phyloP scores from a whole-genome alignment of 1,140 invertebrate species.

The Drosophila truncata region DNA sequence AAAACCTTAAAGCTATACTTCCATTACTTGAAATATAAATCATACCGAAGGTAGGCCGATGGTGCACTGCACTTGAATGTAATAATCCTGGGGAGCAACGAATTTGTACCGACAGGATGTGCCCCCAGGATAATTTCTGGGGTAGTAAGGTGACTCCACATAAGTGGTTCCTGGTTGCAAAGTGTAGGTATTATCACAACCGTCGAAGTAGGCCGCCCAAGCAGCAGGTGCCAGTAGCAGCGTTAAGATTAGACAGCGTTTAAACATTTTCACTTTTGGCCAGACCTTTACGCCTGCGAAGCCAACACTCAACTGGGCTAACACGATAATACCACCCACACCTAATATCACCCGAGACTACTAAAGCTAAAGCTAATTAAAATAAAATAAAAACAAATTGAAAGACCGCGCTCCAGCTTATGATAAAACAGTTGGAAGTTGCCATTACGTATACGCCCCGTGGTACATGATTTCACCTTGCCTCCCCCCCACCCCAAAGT shows the following conservation, averaged over 20 bases:
- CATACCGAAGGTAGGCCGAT: slow-evolving; percentile 66
- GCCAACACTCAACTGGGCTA: slow-evolving; percentile 58
- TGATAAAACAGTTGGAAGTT: slow-evolving; percentile 35
- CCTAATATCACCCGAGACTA: slow-evolving; percentile 53
- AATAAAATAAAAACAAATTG: slow-evolving; percentile 43
- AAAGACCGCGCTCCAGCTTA: slow-evolving; percentile 32
- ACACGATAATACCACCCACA: slow-evolving; percentile 30
- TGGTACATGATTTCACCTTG: slow-evolving; percentile 15
- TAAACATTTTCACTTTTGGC: slow-evolving; percentile 38
- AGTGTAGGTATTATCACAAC: slow-evolving; percentile 63
- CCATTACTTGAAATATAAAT: slow-evolving; percentile 1
- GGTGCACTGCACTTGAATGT: slow-evolving; percentile 64
- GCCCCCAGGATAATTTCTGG: slow-evolving; percentile 67
- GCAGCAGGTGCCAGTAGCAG: slow-evolving; percentile 32
- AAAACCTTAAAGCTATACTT: too few relatives aligned
- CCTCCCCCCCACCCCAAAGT: not conserved
- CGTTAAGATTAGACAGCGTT: slow-evolving; percentile 35
- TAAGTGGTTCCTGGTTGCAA: slow-evolving; percentile 53
- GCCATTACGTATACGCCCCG: slow-evolving; percentile 55
- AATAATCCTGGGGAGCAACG: slow-evolving; percentile 67
- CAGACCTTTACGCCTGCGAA: slow-evolving; percentile 42
- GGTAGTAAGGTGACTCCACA: slow-evolving; percentile 76
- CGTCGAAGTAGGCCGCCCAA: slow-evolving; percentile 63
- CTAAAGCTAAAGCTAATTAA: slow-evolving; percentile 46
- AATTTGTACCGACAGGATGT: slow-evolving; percentile 79